A percentile compares a stretch with the other conserved stretches of the same genome.
Evolutionary conservation across 2,797 vertebrate species (phyloP).

Genomic region (Nothura maculosa): DNA sequence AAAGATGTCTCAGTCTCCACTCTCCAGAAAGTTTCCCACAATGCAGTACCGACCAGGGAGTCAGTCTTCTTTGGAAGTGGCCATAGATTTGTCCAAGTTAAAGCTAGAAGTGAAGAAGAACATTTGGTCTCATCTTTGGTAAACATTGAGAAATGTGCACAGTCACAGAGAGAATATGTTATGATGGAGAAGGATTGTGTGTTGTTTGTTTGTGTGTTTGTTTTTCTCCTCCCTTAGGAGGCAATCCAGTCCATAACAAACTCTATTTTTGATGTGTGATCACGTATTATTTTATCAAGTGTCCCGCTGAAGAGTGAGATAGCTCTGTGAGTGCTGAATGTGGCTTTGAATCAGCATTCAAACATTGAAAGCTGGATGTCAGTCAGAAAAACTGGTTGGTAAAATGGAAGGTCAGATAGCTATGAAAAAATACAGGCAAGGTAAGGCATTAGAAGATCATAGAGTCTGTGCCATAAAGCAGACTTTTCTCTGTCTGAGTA

Average conservation of each 20-base stretch:
- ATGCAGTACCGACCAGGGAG: not conserved
- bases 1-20: not conserved
- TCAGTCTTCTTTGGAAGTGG: not conserved
- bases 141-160: not conserved
- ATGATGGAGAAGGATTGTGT: not conserved
- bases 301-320: not conserved
- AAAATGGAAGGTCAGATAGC: not conserved
- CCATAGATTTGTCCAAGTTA: not conserved
- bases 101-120: not conserved
- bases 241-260: not conserved
- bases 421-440: not conserved
- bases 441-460: not conserved
- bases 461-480: not conserved
- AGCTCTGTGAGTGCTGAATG: accelerated
- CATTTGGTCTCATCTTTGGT: not conserved
- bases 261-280: not conserved
- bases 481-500: not conserved
- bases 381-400: not conserved
- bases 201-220: not conserved
- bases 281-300: not conserved
- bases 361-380: not conserved
- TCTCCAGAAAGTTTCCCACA: accelerated
- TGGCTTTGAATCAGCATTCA: not conserved
- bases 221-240: not conserved
- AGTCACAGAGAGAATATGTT: not conserved